phyloP scores from a whole-genome alignment of 2,888 invertebrate genomes.

The Drosophila picticornis region DNA sequence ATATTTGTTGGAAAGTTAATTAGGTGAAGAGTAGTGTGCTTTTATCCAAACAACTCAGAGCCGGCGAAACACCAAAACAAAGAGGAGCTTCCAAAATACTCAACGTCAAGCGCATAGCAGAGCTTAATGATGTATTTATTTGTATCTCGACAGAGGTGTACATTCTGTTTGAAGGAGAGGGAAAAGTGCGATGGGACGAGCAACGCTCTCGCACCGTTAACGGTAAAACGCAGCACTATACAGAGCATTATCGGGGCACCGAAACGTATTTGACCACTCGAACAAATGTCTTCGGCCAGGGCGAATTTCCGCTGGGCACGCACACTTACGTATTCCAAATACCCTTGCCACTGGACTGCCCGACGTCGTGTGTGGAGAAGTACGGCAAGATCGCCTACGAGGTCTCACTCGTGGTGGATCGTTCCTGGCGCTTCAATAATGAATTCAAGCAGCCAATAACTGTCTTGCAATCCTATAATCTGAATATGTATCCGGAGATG shows the following conservation, averaged over 20 bases:
- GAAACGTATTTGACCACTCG: constrained; percentile 56
- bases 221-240: constrained; percentile 45
- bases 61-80: constrained; percentile 15
- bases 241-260: constrained; percentile 46
- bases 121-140: background rate
- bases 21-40: constrained; percentile 5
- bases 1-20: background rate
- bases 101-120: background rate
- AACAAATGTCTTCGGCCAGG: constrained; percentile 52
- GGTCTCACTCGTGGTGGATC: constrained; percentile 90
- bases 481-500: constrained; percentile 89
- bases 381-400: constrained; percentile 91
- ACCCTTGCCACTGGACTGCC: constrained; percentile 86
- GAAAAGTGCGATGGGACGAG: constrained; percentile 71
- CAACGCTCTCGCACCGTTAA: constrained; percentile 25
- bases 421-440: constrained; percentile 79
- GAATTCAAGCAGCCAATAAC: constrained; percentile 86
- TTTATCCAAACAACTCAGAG: background rate
- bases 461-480: constrained; percentile 90
- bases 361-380: constrained; percentile 91
- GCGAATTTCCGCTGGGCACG: constrained; percentile 56
- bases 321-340: constrained; percentile 91
- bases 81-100: constrained; percentile 6
- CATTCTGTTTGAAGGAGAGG: constrained; percentile 67
- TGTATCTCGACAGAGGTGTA: constrained; percentile 47